Evolutionary conservation across 1,140 invertebrate species (phyloP).

Genomic region (Pachypeltis micranthus): DNA sequence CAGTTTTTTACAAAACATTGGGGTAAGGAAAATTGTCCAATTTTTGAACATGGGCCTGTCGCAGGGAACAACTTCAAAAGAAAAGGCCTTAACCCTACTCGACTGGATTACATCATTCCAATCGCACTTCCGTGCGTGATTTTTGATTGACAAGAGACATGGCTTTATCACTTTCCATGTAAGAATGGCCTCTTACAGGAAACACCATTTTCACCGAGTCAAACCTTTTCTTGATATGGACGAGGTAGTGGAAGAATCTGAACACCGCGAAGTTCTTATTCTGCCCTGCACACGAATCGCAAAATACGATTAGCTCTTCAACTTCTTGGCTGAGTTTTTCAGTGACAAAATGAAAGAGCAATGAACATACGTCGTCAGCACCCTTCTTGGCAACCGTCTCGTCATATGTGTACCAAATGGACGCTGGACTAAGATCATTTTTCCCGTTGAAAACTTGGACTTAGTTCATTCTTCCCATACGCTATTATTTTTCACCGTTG

Average conservation of each 20-base stretch:
- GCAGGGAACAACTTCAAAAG: too few relatives aligned
- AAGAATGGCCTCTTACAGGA: slow-evolving; percentile 24
- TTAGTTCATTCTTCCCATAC: too few relatives aligned
- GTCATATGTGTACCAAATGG: too few relatives aligned
- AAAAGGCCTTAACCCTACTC: too few relatives aligned
- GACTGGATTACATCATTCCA: too few relatives aligned
- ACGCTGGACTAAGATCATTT: too few relatives aligned
- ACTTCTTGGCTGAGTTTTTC: slow-evolving; percentile 15
- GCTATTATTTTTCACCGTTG: too few relatives aligned
- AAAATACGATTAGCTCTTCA: slow-evolving; percentile 20
- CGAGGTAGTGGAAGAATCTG: slow-evolving; percentile 22
- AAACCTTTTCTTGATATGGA: slow-evolving; percentile 19
- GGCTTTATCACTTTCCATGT: slow-evolving; percentile 24
- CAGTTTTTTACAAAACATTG: too few relatives aligned
- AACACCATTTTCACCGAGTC: slow-evolving; percentile 20
- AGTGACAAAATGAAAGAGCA: slow-evolving; percentile 18
- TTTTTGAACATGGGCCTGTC: too few relatives aligned
- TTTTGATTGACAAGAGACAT: slow-evolving; percentile 22
- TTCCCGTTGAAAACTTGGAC: too few relatives aligned
- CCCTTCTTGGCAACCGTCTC: slow-evolving; percentile 20
- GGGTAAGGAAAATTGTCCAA: too few relatives aligned
- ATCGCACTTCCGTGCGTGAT: slow-evolving; percentile 16
- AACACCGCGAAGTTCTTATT: slow-evolving; percentile 22
- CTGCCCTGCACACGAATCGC: slow-evolving; percentile 24
- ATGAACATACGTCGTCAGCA: slow-evolving; percentile 20